Conservation (phyloP, 2,888 invertebrate species). For the Limnephilus auricula region DNA sequence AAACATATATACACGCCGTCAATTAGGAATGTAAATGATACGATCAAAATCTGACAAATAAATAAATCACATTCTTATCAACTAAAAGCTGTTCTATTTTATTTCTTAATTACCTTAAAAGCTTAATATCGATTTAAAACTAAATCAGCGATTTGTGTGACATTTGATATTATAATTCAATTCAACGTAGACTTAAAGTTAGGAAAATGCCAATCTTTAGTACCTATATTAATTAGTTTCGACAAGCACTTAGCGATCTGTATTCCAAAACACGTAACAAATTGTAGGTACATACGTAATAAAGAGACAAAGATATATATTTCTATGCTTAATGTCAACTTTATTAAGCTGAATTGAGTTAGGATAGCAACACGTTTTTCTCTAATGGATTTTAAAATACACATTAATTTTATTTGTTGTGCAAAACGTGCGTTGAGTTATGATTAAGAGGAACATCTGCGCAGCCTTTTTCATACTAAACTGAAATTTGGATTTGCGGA, state of each 20-base stretch:
- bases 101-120: neutral
- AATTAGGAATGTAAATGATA: neutral
- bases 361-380: neutral
- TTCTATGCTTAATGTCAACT: neutral
- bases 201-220: neutral
- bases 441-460: too few relatives aligned
- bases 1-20: neutral
- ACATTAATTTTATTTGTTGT: neutral
- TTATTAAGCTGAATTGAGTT: neutral
- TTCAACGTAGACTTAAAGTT: neutral
- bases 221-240: neutral
- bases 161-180: neutral
- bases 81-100: neutral
- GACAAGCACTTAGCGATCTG: neutral
- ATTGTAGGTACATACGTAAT: neutral
- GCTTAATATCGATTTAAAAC: neutral
- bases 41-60: neutral
- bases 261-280: neutral
- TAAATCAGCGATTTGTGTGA: neutral
- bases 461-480: too few relatives aligned
- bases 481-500: too few relatives aligned
- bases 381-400: neutral
- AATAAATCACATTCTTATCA: conserved; percentile 12
- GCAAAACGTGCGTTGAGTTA: neutral
- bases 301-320: neutral